phyloP scores from a whole-genome alignment of 2,797 vertebrate species.

The Esox lucius region DNA sequence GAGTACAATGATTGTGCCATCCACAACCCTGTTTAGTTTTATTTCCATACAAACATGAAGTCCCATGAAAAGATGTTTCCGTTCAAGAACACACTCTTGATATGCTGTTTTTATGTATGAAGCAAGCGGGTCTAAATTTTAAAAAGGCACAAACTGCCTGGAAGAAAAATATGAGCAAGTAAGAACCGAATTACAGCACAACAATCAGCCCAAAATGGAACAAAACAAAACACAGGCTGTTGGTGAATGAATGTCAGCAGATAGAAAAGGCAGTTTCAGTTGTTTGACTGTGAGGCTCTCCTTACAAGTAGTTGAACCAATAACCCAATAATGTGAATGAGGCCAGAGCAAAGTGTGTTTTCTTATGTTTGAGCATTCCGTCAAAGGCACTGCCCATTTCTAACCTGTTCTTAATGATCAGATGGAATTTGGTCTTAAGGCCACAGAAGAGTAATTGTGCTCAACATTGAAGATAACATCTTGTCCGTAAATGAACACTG shows the following conservation, averaged over 20 bases:
- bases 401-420: constrained; percentile 10
- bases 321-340: constrained; percentile 17
- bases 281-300: not conserved
- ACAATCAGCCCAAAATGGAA: constrained; percentile 29
- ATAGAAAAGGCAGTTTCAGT: not conserved
- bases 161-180: constrained; percentile 29
- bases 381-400: constrained; percentile 15
- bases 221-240: not conserved
- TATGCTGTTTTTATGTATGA: constrained; percentile 30
- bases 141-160: constrained; percentile 35
- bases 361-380: constrained; percentile 1
- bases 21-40: constrained; percentile 6
- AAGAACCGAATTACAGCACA: constrained; percentile 40
- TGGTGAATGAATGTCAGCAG: not conserved
- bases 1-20: not conserved
- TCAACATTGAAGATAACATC: not conserved
- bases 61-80: not conserved
- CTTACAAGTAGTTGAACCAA: constrained; percentile 19
- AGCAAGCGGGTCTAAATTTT: constrained; percentile 20
- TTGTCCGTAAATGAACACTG: not conserved
- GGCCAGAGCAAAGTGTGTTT: constrained; percentile 6
- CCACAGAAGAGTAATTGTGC: not conserved
- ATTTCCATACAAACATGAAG: constrained; percentile 12
- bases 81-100: constrained; percentile 18
- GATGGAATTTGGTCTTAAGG: constrained; percentile 11